phyloP scores from a whole-genome alignment of 1,140 invertebrate genomes.

The Apis florea region DNA sequence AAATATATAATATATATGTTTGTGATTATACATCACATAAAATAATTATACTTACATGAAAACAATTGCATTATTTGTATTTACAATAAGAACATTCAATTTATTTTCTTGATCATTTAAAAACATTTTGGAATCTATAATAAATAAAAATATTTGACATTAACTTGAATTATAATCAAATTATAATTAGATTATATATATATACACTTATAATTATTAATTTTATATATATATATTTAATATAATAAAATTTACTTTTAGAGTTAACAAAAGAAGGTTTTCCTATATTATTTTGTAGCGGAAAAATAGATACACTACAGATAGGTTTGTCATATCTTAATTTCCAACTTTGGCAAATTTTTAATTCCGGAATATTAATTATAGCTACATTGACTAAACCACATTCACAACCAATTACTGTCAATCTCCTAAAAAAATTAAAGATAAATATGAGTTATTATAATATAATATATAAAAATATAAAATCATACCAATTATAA shows the following conservation, averaged over 20 bases:
- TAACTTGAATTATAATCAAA: neutral
- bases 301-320: conserved; percentile 82
- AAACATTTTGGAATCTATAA: conserved; percentile 48
- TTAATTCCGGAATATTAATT: conserved; percentile 79
- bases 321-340: conserved; percentile 83
- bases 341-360: conserved; percentile 80
- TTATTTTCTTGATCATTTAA: conserved; percentile 57
- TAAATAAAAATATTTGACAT: neutral
- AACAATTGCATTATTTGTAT: conserved; percentile 82
- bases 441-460: conserved; percentile 21
- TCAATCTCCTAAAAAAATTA: conserved; percentile 79
- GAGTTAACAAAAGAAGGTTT: conserved; percentile 64
- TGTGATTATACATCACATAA: conserved; percentile 35
- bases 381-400: conserved; percentile 82
- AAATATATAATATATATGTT: conserved; percentile 15
- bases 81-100: conserved; percentile 83
- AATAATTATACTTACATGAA: conserved; percentile 80
- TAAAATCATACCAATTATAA: conserved; percentile 76
- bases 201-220: neutral
- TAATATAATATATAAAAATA: neutral
- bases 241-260: conserved; percentile 44
- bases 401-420: conserved; percentile 84
- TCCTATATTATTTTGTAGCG: conserved; percentile 64
- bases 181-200: neutral
- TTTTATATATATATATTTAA: conserved; percentile 11